phyloP scores from a whole-genome alignment of 37 sponge, comb jelly and placozoan genomes.

The Beroe ovata region DNA sequence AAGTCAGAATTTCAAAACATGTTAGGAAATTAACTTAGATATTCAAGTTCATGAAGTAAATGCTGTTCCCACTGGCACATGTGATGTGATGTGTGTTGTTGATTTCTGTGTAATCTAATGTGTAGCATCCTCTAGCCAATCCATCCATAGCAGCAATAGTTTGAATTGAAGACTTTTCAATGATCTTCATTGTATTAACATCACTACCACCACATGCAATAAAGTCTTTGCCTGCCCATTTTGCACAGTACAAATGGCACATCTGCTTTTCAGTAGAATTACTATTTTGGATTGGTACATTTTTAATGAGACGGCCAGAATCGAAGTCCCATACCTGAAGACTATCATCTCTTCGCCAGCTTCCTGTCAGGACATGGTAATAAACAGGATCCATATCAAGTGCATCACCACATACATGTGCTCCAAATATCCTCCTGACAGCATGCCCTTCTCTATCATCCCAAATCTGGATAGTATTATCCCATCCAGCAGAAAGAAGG shows the following conservation, averaged over 20 bases:
- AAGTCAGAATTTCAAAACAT: too few species aligned
- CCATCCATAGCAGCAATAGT: slow-evolving; percentile 20
- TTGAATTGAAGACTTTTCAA: slow-evolving; percentile 50
- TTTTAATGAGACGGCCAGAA: slow-evolving; percentile 69
- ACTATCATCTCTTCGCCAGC: slow-evolving; percentile 37
- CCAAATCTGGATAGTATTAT: slow-evolving; percentile 82
- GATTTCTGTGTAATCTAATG: slow-evolving; percentile 21
- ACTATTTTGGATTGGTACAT: slow-evolving; percentile 12
- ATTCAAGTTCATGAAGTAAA: slow-evolving; percentile 38
- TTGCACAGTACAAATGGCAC: slow-evolving; percentile 68
- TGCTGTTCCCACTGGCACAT: slow-evolving; percentile 45
- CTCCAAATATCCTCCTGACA: slow-evolving; percentile 68
- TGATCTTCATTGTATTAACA: slow-evolving; percentile 43
- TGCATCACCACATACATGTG: slow-evolving; percentile 41
- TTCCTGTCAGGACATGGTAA: not conserved
- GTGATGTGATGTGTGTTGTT: slow-evolving; percentile 14
- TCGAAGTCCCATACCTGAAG: slow-evolving; percentile 73
- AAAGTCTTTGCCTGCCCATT: slow-evolving; percentile 59
- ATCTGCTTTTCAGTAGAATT: slow-evolving; percentile 1
- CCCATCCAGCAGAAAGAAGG: slow-evolving; percentile 81
- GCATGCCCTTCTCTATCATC: slow-evolving; percentile 72
- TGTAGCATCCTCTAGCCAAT: slow-evolving; percentile 33
- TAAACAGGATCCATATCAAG: slow-evolving; percentile 41
- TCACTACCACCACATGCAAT: slow-evolving; percentile 62
- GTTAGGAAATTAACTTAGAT: not conserved